Conservation (phyloP, 92 coral and sea anemone genomes). For the Zoanthus solanderi region DNA sequence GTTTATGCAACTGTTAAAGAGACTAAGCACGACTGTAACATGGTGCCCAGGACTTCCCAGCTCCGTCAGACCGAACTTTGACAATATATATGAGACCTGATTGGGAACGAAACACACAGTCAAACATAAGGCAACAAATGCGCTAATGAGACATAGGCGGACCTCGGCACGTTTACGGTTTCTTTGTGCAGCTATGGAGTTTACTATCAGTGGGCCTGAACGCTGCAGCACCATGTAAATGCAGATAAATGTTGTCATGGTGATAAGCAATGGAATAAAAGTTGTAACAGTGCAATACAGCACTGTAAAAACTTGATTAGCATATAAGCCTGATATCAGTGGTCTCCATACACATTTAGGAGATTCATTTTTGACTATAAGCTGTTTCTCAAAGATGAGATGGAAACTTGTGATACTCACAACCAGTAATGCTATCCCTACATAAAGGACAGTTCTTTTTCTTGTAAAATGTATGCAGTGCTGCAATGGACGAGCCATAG, state of each 20-base stretch:
- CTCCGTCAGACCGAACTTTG: conserved; percentile 31
- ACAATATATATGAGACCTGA: conserved; percentile 35
- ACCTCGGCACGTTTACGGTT: conserved; percentile 38
- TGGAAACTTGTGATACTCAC: conserved; percentile 23
- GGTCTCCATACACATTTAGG: conserved; percentile 17
- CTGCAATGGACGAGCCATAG: conserved; percentile 35
- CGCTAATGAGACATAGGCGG: conserved; percentile 31
- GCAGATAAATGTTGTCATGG: conserved; percentile 18
- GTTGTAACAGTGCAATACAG: conserved; percentile 27
- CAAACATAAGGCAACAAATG: conserved; percentile 19
- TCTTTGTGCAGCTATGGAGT: conserved; percentile 6
- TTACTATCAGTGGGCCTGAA: conserved; percentile 16
- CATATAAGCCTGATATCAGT: conserved; percentile 4
- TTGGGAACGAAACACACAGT: conserved; percentile 35
- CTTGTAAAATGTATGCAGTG: conserved; percentile 22
- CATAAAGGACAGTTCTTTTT: conserved; percentile 16
- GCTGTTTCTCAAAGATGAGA: conserved; percentile 40
- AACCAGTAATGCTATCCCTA: neutral
- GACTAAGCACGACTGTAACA: conserved; percentile 22
- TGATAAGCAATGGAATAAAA: conserved; percentile 19
- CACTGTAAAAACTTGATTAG: conserved; percentile 29
- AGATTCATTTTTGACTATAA: neutral
- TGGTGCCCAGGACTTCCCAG: conserved; percentile 47
- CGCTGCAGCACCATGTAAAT: conserved; percentile 5
- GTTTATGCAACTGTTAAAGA: conserved; percentile 41